A percentile compares a stretch with the other conserved stretches of the same genome.
phyloP scores from a whole-genome alignment of 2,113 vertebrate genomes.

The Polypterus bichir region DNA sequence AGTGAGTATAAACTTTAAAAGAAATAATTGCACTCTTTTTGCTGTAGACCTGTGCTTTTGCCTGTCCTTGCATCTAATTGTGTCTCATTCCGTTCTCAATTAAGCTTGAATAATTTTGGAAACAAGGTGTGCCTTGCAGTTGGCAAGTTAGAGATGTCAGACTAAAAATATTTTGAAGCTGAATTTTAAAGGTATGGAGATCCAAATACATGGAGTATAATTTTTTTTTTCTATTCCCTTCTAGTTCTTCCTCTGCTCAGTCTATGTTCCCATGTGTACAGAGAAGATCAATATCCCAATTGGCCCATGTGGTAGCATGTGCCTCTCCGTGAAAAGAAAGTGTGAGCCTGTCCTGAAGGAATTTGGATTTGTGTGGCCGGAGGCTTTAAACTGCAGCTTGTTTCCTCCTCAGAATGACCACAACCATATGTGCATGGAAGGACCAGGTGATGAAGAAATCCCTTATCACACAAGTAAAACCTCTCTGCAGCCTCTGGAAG shows the following conservation, averaged over 20 bases:
- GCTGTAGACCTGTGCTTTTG: too few species aligned
- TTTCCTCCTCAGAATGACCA: conserved; percentile 96
- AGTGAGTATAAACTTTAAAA: too few species aligned
- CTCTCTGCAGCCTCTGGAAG: conserved; percentile 66
- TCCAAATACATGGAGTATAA: background rate
- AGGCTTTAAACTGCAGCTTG: conserved; percentile 88
- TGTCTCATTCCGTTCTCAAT: too few species aligned
- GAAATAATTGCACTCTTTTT: too few species aligned
- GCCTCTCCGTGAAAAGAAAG: conserved; percentile 82
- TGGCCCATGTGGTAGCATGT: conserved; percentile 94
- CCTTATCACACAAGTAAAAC: conserved; percentile 61
- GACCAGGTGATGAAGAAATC: conserved; percentile 80
- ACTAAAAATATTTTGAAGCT: background rate
- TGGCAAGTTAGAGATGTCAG: background rate
- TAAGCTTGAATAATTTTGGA: background rate
- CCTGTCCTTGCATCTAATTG: too few species aligned
- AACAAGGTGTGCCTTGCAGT: background rate
- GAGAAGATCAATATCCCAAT: conserved; percentile 97
- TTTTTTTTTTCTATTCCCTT: conserved; percentile 25
- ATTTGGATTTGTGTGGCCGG: conserved; percentile 92
- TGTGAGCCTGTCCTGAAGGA: conserved; percentile 89
- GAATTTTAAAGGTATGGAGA: background rate
- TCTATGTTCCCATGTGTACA: conserved; percentile 97
- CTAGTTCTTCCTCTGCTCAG: conserved; percentile 95
- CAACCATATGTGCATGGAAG: conserved; percentile 98